Conservation (phyloP, 1,140 invertebrate species). For the Antheraea pernyi region DNA sequence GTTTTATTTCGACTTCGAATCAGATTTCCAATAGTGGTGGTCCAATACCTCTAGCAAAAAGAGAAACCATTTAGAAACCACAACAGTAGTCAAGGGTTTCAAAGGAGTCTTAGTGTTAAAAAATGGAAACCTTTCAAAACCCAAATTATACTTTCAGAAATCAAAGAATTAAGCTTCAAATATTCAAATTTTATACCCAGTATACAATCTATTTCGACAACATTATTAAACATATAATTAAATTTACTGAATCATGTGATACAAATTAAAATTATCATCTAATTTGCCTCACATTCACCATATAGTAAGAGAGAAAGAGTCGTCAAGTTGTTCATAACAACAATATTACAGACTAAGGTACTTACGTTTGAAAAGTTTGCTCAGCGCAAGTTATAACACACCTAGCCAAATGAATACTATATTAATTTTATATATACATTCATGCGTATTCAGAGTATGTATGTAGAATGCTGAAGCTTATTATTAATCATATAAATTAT, state of each 20-base stretch:
- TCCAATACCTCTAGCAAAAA: too few relatives aligned
- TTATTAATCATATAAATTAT: neutral
- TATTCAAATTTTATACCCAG: neutral
- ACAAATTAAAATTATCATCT: conserved; percentile 8
- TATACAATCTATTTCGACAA: neutral
- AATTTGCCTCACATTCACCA: conserved; percentile 1
- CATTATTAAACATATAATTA: too few relatives aligned
- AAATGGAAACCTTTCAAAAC: too few relatives aligned
- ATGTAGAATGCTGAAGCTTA: neutral
- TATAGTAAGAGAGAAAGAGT: conserved; percentile 19
- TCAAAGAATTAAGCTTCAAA: too few relatives aligned
- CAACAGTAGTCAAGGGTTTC: too few relatives aligned
- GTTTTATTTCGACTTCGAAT: too few relatives aligned
- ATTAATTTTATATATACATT: conserved; percentile 53
- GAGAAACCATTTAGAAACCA: too few relatives aligned
- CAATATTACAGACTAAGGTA: conserved; percentile 37
- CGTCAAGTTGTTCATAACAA: conserved; percentile 3
- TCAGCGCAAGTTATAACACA: conserved; percentile 71
- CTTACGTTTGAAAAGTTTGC: conserved; percentile 72
- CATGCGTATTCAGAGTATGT: conserved; percentile 39
- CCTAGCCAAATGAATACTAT: conserved; percentile 72
- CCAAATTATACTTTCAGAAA: too few relatives aligned
- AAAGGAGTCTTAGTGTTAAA: too few relatives aligned
- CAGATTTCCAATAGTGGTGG: too few relatives aligned
- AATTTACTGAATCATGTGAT: neutral